phyloP scores from a whole-genome alignment of 2,113 vertebrate genomes.

The Falco punctatus region DNA sequence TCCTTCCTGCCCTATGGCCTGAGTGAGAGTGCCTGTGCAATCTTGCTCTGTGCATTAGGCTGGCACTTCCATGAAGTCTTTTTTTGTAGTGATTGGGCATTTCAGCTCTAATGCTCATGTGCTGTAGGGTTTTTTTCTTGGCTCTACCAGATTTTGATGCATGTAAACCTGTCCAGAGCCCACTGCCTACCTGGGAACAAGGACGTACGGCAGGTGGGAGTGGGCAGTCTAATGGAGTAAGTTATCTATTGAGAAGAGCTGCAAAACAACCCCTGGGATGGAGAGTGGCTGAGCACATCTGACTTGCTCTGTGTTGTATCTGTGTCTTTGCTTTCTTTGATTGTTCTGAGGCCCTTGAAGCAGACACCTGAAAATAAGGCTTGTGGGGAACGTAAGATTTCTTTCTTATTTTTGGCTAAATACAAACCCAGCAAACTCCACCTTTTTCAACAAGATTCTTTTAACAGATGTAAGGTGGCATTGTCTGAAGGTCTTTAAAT shows the following conservation, averaged over 20 bases:
- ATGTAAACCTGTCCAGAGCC: not conserved
- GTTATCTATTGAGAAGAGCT: not conserved
- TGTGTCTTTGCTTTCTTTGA: not conserved
- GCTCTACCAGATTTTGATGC: not conserved
- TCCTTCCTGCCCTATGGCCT: not conserved
- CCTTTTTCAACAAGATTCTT: not conserved
- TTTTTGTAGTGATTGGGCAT: not conserved
- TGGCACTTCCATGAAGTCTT: not conserved
- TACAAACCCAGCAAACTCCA: not conserved
- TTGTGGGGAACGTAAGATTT: not conserved
- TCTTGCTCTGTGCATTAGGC: not conserved
- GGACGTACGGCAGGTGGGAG: not conserved
- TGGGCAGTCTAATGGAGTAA: not conserved
- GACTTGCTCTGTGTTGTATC: not conserved
- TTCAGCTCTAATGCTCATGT: not conserved
- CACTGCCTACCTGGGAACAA: not conserved
- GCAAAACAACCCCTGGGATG: not conserved
- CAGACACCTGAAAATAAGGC: not conserved
- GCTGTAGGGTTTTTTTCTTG: not conserved
- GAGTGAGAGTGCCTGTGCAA: not conserved
- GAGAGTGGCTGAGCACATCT: not conserved
- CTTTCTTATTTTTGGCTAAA: not conserved
- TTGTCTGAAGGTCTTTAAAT: not conserved
- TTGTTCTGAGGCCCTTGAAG: not conserved
- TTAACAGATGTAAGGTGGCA: not conserved